These are phyloP conservation scores for Drosophila paulistorum DNA, from an alignment of 1,140 invertebrate species.

Conservation along the genomic window DNA sequence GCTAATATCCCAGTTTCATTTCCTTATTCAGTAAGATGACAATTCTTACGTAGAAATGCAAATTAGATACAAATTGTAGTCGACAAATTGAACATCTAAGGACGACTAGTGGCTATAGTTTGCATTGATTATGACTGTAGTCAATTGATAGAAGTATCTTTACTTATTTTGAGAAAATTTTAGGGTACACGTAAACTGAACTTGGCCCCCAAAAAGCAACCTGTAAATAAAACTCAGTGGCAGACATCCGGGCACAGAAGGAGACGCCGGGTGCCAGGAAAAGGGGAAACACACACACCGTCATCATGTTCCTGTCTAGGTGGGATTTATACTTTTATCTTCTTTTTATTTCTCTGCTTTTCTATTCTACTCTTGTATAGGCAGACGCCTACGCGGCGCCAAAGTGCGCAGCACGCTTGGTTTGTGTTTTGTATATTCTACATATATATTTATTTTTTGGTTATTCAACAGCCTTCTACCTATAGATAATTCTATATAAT, in stretches of 20 bases:
- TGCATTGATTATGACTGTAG: not conserved
- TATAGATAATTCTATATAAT: not conserved
- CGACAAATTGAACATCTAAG: too few species aligned
- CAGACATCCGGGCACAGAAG: slow-evolving; percentile 1
- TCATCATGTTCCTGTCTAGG: slow-evolving; percentile 33
- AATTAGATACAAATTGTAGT: too few species aligned
- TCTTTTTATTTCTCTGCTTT: slow-evolving; percentile 27
- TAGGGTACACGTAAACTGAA: slow-evolving; percentile 1
- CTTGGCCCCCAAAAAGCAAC: slow-evolving; percentile 47
- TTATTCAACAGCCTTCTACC: not conserved
- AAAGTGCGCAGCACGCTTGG: slow-evolving; percentile 67
- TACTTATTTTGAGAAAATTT: not conserved
- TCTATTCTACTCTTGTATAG: slow-evolving; percentile 47
- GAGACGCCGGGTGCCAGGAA: slow-evolving; percentile 5
- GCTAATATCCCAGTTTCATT: too few species aligned
- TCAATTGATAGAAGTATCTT: not conserved
- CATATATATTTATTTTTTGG: not conserved
- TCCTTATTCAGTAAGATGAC: too few species aligned
- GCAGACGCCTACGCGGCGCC: slow-evolving; percentile 75
- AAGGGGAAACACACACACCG: slow-evolving; percentile 10
- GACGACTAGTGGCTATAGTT: too few species aligned
- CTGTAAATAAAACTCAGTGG: slow-evolving; percentile 65
- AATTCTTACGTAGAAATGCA: too few species aligned
- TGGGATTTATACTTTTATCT: slow-evolving; percentile 48
- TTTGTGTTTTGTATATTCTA: slow-evolving; percentile 17